Base-by-base conservation (phyloP, 2,797 vertebrate genomes). In the Coendou prehensilis region DNA sequence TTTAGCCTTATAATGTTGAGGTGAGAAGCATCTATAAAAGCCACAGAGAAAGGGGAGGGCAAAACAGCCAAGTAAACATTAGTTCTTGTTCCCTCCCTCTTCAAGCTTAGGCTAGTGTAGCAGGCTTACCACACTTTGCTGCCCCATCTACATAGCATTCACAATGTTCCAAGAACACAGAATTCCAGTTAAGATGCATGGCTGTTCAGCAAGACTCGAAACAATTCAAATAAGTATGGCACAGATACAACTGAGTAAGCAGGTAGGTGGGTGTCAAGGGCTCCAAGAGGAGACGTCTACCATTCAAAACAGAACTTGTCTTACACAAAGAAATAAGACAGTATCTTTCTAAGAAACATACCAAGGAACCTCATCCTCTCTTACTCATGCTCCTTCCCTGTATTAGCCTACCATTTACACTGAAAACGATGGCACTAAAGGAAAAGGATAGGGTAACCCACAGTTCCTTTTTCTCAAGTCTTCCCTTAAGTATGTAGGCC, bases 11-110 rank as follows among this genome's bases (percentile, higher is more conserved):
- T 94, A 79, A 94, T 8, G 13, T 5, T 92, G 78, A 88, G 47
- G 52, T 69, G 78, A 94, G 82, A 94, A 82, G 67, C 85, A 71
- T 22, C 90, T 85, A 87, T 93, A 95, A 96, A 89, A 87, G 81
- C 23, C 3, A 1, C 2, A 56, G 82, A 52, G 45, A 81, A 59
- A 81, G 59, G 28, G 26, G 37, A 89, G n/a, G 52, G 41, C 71
- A 47, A 67, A 80, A 64, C 67, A 81, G 30, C 45, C 7, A 6
- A 81, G 52, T 5, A 59, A 78, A 26, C 22, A 18, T 37, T 41
- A 28, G 59, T 47, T 95, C 85, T 54, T 26, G 20, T 30, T 76
- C 63, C 73, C 30, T 87, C 59, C 71, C 54, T 87, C 23, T 75
- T 56, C 30, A 7, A 50, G 59, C 47, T 52, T 59, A 23, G 0